Base-by-base conservation (phyloP, 2,797 vertebrate genomes). In the Denticeps clupeoides region DNA sequence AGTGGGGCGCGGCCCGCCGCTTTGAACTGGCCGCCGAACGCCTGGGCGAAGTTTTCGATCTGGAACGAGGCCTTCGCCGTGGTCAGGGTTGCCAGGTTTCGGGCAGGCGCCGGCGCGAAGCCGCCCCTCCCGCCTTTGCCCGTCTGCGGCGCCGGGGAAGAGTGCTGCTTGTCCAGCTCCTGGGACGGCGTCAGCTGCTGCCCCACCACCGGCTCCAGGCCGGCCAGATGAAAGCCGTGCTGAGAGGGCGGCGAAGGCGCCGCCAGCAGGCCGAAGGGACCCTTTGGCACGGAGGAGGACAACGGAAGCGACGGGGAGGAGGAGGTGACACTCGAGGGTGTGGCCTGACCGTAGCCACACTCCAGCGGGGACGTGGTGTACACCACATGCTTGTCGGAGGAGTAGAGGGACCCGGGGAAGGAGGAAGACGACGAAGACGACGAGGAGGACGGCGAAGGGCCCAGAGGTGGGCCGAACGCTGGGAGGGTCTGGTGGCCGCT, bases 11-110 rank as follows among this genome's bases (percentile, higher is more conserved):
- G 87, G 67, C 87, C 80, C 58, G 87, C 89, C 53, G 88, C 81
- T 85, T 97, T 97, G 72, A 97, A 98, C 85, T 98, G 94, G 74
- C 88, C 88, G 73, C 94, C 93, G 38, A 99, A 99, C 50, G 94
- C 94, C 80, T 97, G 93, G 81, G 90, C 94, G 84, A 99, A 99
- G 90, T 95, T 93, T 84, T 97, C 93, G 3, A 99, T 99, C 87
- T 96, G 91, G 84, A 91, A 97, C 18, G 89, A 88, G 73, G 83
- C 82, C 77, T 98, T 98, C 68, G 88, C 85, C 59, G 88, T 82
- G 77, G 89, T 90, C 73, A 93, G 81, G 70, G 87, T 72, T 64
- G 83, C 73, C 78, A 93, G 82, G 71, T 92, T 89, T 82, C 89
- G 90, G 62, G 89, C 85, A 3, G 88, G 68, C 74, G 83, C 81